A percentile compares a stretch with the other conserved stretches of the same genome.
These are phyloP conservation scores for Epirrhoe tristata DNA, from an alignment of 2,888 invertebrate species.

Conservation along the genomic window DNA sequence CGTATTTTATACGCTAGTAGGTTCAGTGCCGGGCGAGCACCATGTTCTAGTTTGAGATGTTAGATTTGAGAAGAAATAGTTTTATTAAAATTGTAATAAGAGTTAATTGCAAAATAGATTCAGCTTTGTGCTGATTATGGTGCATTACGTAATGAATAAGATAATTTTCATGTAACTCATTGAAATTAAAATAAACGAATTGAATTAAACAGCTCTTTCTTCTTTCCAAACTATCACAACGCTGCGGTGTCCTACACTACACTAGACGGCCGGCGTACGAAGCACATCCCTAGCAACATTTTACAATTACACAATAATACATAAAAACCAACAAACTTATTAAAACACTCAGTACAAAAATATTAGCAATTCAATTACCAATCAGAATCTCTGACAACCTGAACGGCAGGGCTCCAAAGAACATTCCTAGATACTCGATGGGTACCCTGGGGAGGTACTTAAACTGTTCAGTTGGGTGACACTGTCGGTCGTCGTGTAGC, in stretches of 20 bases:
- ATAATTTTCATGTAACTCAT: slow-evolving; percentile 13
- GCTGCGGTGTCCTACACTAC: neutral
- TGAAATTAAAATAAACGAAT: slow-evolving; percentile 17
- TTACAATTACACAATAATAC: too few species aligned
- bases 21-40: slow-evolving; percentile 3
- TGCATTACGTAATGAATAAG: slow-evolving; percentile 6
- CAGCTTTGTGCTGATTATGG: slow-evolving; percentile 1
- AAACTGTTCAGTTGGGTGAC: too few species aligned
- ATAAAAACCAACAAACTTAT: too few species aligned
- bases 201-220: neutral
- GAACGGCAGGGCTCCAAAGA: too few species aligned
- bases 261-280: neutral
- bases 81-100: slow-evolving; percentile 23
- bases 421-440: too few species aligned
- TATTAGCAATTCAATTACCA: too few species aligned
- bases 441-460: too few species aligned
- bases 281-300: too few species aligned
- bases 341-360: too few species aligned
- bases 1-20: neutral
- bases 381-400: too few species aligned
- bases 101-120: neutral
- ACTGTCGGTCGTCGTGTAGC: too few species aligned
- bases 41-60: slow-evolving; percentile 6
- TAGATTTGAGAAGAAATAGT: slow-evolving; percentile 6
- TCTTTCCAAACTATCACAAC: neutral